Evolutionary conservation across 2,113 vertebrate genomes (phyloP), one percentile per base, ranked within the genome.

Genomic region (Eonycteris spelaea): DNA sequence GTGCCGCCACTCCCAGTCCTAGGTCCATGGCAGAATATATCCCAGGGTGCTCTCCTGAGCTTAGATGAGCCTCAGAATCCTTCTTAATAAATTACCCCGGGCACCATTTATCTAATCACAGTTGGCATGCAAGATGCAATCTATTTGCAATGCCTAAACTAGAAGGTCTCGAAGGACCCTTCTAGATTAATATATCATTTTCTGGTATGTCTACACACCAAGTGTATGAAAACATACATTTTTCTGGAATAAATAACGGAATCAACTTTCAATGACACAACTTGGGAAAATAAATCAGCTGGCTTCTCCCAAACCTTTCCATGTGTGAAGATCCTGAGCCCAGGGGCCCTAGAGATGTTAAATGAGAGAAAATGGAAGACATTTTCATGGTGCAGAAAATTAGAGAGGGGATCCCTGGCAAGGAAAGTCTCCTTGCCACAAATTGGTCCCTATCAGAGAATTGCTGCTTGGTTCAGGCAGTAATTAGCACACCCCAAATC

Each of bases 231-330:
- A 93, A 89, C 35, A 86, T 22, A 88, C 43, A 71, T 84, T 86
- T 90, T 77, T 83, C 68, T 94, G 59, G 80, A 90, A 92, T 82
- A 96, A 96, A 95, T 84, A 96, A 96, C 57, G 70, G 53, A 92
- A 80, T 92, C 38, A 21, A 70, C 22, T 90, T 97, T 86, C 43
- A 28, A 19, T 93, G 91, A 92, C 3, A 57, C 82, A 90, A 96
- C 18, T 89, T 12, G 33, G 84, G 70, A 91, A 97, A 96, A 90
- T 51, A 92, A 96, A 89, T 91, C 30, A 78, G 57, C 87, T 80
- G 45, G 70, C 53, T 93, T 94, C 59, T 84, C 75, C n/a, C 33
- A 70, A 70, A 86, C 15, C 65, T 80, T 91, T 94, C 75, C 35
- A n/a, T 26, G 68, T 35, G 28, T 83, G 48, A 91, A 91, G 43